Conservation (phyloP, 2,888 invertebrate species). For the Eumacrocentrus americanus region DNA sequence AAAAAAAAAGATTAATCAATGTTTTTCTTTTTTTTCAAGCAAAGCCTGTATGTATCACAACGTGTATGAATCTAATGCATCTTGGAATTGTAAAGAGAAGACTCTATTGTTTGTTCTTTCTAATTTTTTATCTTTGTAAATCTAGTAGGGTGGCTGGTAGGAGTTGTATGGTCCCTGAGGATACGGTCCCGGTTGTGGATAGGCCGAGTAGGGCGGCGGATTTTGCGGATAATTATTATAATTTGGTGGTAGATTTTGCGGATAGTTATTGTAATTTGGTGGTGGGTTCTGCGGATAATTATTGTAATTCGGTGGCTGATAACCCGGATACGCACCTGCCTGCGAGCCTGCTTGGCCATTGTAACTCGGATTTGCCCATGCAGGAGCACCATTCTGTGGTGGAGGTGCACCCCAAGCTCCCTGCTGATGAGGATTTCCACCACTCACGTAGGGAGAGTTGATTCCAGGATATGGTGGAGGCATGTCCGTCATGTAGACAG, state of each 20-base stretch:
- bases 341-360: slow-evolving; percentile 57
- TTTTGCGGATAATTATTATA: slow-evolving; percentile 38
- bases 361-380: slow-evolving; percentile 58
- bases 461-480: slow-evolving; percentile 96
- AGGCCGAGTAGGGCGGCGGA: slow-evolving; percentile 42
- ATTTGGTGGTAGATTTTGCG: slow-evolving; percentile 54
- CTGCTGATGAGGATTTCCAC: slow-evolving; percentile 42
- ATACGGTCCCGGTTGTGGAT: slow-evolving; percentile 47
- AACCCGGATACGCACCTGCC: slow-evolving; percentile 59
- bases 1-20: too few species aligned
- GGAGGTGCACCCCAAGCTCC: slow-evolving; percentile 47
- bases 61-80: background rate
- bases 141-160: slow-evolving; percentile 45
- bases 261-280: slow-evolving; percentile 38
- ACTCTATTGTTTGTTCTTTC: background rate
- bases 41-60: background rate
- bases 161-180: slow-evolving; percentile 51
- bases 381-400: slow-evolving; percentile 53
- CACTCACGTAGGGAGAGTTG: slow-evolving; percentile 60
- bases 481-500: slow-evolving; percentile 87
- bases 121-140: background rate
- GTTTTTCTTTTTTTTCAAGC: background rate
- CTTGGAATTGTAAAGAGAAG: background rate
- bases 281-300: slow-evolving; percentile 26
- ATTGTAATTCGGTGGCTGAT: slow-evolving; percentile 50